Base-by-base conservation (phyloP, 1,140 invertebrate species). In the Oreohelix idahoensis region DNA sequence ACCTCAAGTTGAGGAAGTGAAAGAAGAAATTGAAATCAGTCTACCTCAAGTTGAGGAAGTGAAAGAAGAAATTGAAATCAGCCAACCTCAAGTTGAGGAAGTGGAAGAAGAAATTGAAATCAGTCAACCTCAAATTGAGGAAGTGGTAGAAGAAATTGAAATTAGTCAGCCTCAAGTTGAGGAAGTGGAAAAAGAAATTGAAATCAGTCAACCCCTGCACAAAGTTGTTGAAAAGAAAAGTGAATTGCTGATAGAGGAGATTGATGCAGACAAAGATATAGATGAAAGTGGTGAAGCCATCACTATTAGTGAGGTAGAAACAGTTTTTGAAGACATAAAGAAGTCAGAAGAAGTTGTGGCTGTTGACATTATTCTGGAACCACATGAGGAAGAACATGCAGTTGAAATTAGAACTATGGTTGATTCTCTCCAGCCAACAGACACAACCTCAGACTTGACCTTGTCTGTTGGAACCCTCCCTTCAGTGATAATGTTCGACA, bases 31-130 rank as follows among this genome's bases (percentile, higher is more conserved):
- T 42, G 69, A 75, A 63, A 77, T 76, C 53, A 38, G 42, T n/a
- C 17, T 85, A 75, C 79, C 75, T n/a, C 80, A 86, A 84, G 81
- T 69, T 0, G 84, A 82, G 63, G 83, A 85, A 74, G 81, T 86
- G 58, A 49, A 70, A 11, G 58, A 42, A 38, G 83, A 85, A 84
- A 84, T 83, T 73, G 80, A 63, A 66, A 38, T 38, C 39, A 63
- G 71, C 5, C 15, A 83, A 77, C 42, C 69, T 29, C 77, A 77
- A 49, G 70, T 70, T 26, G 82, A 42, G 36, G 74, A 81, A 42
- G 42, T 78, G 35, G 63, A 84, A 81, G 36, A 70, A 58, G 83
- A 78, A 45, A 58, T 73, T 42, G 69, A 75, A 63, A 77, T 76
- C 32, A 38, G 42, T 35, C 45, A 86, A 71, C 76, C 71, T 26